Evolutionary conservation across 2,113 vertebrate species (phyloP), one percentile per base, ranked within the genome.

Genomic region (Oplegnathus fasciatus): DNA sequence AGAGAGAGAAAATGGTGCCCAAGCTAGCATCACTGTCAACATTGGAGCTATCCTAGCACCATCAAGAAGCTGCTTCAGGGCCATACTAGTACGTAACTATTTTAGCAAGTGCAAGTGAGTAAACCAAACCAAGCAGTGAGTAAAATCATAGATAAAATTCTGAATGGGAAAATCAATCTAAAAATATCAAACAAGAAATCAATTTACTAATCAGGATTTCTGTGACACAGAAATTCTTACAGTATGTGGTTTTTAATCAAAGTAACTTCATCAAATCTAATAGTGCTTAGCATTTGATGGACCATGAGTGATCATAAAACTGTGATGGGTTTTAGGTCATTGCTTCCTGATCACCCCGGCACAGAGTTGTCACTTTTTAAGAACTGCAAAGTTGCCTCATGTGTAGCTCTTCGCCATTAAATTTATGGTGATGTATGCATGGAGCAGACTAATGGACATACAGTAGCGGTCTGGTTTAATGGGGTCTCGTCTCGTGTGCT

Each of bases 381-480:
- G 80, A 75, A 70, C 62, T 78, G 72, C 82, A 82, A 81, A 80
- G 73, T 62, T 81, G 65, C 84, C 34, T 52, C 64, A 54, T 81
- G 78, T 86, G 82, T 69, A 64, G 72, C 71, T 84, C 44, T 44
- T 66, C 78, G 77, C 86, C 80, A 86, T 89, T 89, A 81, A 82
- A 93, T 90, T 77, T 85, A 91, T 92, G 83, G 66, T 75, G 88
- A 94, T 91, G 73, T 60, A 90, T 89, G 79, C 73, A 70, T 11
- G 65, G 68, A 64, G 72, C 1, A 37, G 73, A 67, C 74, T 80
- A 81, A 89, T 83, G 86, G 86, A 77, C 60, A 65, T 37, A 44
- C 64, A 72, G 78, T 15, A 46, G 46, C 64, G 48, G 75, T 60
- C 62, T 55, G 58, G 61, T 80, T 80, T 79, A 88, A 88, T 83